Evolutionary conservation across 2,797 vertebrate genomes (phyloP).

Genomic region (Bradypodion pumilum): DNA sequence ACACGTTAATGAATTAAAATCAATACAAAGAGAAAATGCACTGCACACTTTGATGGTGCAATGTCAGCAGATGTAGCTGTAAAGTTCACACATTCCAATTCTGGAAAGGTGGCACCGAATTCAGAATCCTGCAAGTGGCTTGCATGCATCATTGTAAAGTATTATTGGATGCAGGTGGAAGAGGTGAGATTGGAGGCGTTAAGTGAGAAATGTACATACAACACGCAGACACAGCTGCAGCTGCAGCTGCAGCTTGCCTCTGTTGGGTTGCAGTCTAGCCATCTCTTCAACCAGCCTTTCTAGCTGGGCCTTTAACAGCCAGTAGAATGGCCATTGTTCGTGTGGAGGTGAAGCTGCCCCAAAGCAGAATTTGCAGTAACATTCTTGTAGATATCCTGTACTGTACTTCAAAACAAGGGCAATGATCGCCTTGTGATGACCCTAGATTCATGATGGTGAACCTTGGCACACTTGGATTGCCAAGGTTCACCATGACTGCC

Average conservation of each 20-base stretch:
- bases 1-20: constrained; percentile 32
- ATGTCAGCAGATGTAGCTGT: neutral
- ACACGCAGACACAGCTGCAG: too few relatives aligned
- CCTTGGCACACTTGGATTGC: too few relatives aligned
- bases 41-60: neutral
- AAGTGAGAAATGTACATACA: neutral
- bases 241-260: neutral
- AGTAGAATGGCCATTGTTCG: too few relatives aligned
- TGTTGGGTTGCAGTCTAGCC: neutral
- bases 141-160: neutral
- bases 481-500: too few relatives aligned
- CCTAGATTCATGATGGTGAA: too few relatives aligned
- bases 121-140: neutral
- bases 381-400: neutral
- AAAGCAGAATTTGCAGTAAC: neutral
- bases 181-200: neutral
- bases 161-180: neutral
- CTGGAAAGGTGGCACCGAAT: neutral
- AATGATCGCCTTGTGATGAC: too few relatives aligned
- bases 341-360: neutral
- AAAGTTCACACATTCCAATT: neutral
- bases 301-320: neutral
- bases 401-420: neutral
- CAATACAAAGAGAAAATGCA: constrained; percentile 15
- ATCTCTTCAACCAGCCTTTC: neutral